Evolutionary conservation across 2,113 vertebrate species (phyloP), one percentile per base, ranked within the genome.

Genomic region (Proteles cristata): DNA sequence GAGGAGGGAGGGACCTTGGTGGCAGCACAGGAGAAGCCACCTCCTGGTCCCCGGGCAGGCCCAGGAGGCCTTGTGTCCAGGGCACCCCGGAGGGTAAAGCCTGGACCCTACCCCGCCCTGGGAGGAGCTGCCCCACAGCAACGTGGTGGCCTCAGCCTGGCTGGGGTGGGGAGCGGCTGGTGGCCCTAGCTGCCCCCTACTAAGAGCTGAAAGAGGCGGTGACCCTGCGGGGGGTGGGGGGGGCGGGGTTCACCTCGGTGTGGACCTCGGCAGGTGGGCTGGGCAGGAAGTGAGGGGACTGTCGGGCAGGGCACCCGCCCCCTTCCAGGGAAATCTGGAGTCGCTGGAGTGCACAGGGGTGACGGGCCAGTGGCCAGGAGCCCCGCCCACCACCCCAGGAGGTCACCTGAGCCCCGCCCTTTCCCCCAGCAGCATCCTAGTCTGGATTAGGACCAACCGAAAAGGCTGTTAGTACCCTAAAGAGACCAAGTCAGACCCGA

Each of bases 391-490:
- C 7, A 4, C 0, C 15, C 17, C 58, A 8, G 9, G 35, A 65
- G 71, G 68, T 28, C 71, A 4, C 8, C 1, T 5, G 35, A 53
- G 33, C 31, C 61, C n/a, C 2, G 2, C 31, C 11, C 45, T 0
- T 5, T 9, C 28, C 23, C 23, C 23, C 4, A 23, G 66, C 71
- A 1, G 28, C 88, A 39, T 1, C 39, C 81, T 14, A 12, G 87
- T 58, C 4, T 39, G 25, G 80, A 17, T 11, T 3, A 35, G 61
- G 55, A 25, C 8, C 19, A 50, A 10, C 71, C 2, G 14, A 26
- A 53, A 53, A 31, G 25, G 43, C 2, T 0, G 0, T n/a, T 1
- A 15, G 21, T 1, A 2, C 19, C 9, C 76, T 4, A 3, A n/a
- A 33, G 85, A 48, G 33, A 69, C 12, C 26, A 11, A 17, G 33